Conservation (phyloP, 2,888 invertebrate species). For the Sesia apiformis region DNA sequence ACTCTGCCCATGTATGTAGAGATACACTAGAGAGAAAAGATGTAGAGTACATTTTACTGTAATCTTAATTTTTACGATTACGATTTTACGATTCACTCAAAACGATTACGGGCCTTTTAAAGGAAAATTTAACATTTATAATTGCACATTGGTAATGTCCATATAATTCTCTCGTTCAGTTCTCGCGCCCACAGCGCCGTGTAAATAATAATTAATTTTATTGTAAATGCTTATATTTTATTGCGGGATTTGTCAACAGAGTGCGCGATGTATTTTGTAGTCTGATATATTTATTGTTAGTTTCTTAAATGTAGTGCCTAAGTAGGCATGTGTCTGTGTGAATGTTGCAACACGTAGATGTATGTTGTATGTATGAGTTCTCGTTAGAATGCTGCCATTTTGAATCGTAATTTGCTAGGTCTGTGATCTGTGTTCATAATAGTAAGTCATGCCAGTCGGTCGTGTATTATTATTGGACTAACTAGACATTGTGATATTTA, state of each 20-base stretch:
- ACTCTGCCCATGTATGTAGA: no score
- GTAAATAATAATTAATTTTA: constrained; percentile 76
- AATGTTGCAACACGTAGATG: constrained; percentile 5
- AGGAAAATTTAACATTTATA: no score
- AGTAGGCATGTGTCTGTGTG: constrained; percentile 36
- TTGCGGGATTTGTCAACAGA: constrained; percentile 74
- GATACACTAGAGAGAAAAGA: no score
- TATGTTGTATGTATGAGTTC: constrained; percentile 2
- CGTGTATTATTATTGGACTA: not conserved
- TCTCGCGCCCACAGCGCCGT: constrained; percentile 61
- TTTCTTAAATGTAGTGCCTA: constrained; percentile 58
- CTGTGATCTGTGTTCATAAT: constrained; percentile 8
- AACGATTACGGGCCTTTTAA: no score
- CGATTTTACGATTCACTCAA: no score
- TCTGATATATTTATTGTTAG: constrained; percentile 66
- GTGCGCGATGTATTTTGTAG: constrained; percentile 69
- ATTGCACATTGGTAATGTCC: constrained; percentile 23
- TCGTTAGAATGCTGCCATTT: constrained; percentile 21
- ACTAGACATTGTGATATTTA: constrained; percentile 1
- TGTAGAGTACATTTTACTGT: no score
- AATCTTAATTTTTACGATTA: no score
- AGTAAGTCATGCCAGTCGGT: constrained; percentile 8
- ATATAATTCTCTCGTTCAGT: constrained; percentile 19
- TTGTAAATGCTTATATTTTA: constrained; percentile 76
- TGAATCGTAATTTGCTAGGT: constrained; percentile 30